A percentile compares a stretch with the other conserved stretches of the same genome.
phyloP scores from a whole-genome alignment of 2,113 vertebrate genomes.

The Xiphorhynchus elegans region DNA sequence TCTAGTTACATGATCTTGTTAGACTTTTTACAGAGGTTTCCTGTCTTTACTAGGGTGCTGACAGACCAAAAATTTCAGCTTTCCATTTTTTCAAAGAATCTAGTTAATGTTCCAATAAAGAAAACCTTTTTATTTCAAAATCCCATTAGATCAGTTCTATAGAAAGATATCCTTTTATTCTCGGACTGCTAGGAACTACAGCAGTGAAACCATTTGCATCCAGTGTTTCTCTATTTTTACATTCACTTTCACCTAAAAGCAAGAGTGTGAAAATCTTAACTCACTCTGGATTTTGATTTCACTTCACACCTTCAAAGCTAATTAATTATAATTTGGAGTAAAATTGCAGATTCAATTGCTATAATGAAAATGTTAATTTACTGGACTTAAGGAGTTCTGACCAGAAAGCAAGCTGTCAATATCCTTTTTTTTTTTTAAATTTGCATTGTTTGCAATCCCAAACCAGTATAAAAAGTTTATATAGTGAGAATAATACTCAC shows the following conservation, averaged over 20 bases:
- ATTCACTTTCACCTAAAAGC: not conserved
- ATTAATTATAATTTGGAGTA: not conserved
- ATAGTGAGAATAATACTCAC: not conserved
- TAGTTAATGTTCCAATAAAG: not conserved
- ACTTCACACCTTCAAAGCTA: not conserved
- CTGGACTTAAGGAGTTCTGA: not conserved
- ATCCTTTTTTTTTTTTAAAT: not conserved
- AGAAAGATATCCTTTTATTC: not conserved
- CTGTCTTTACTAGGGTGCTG: not conserved
- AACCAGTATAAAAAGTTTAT: not conserved
- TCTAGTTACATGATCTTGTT: not conserved
- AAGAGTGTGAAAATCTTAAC: not conserved
- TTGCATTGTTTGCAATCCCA: not conserved
- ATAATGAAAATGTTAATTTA: not conserved
- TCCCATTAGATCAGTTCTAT: not conserved
- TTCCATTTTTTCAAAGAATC: constrained; percentile 8
- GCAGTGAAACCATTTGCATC: not conserved
- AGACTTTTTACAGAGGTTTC: not conserved
- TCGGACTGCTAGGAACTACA: not conserved
- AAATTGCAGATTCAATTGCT: not conserved
- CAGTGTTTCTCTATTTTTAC: not conserved
- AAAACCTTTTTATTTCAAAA: constrained; percentile 9
- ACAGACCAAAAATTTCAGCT: constrained; percentile 12
- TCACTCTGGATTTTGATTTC: not conserved
- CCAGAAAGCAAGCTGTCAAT: not conserved